Base-by-base conservation (phyloP, 2,797 vertebrate species). In the Gymnodraco acuticeps region DNA sequence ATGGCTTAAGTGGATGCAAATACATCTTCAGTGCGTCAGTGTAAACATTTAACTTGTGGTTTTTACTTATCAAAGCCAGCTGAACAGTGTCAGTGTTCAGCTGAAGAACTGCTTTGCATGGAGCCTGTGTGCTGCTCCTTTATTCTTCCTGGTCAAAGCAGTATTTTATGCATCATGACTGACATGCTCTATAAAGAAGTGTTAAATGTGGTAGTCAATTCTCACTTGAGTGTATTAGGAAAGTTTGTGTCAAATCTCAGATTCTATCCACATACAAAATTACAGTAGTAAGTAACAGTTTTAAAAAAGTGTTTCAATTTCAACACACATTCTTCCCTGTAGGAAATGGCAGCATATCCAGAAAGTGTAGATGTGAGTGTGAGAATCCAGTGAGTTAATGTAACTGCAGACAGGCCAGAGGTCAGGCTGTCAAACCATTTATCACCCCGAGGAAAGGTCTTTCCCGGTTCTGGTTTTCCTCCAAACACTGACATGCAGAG, bases 91-190 rank as follows among this genome's bases (percentile, higher is more conserved):
- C 75, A 70, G 64, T 79, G 77, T 87, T 56, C 50, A 46, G 52
- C 47, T 68, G 50, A 71, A n/a, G 33, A 56, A 38, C 56, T 67
- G 71, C 67, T 93, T 92, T 92, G 81, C 84, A 84, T 90, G 53
- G 59, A 47, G 62, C 27, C 38, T 67, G 23, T 19, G 52, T 20
- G 55, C 58, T 43, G 41, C 50, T 13, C 2, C 31, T 50, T 68
- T 38, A 45, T 73, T 20, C 45, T 60, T 58, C 1, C 41, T 64
- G 20, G 53, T 0, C 23, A 33, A 41, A 33, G 50, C 27, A 45
- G 27, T 14, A 13, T 45, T 13, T 43, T 33, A 20, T 63, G 27
- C 3, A n/a, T 8, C 14, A 33, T 38, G 16, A 27, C 45, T 41
- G 11, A n/a, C 9, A n/a, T 27, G 16, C 14, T 60, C 38, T 47